Percentiles rank a stretch among this genome's conserved stretches.
phyloP scores from a whole-genome alignment of 2,797 vertebrate species.

The Odontamblyopus rebecca region DNA sequence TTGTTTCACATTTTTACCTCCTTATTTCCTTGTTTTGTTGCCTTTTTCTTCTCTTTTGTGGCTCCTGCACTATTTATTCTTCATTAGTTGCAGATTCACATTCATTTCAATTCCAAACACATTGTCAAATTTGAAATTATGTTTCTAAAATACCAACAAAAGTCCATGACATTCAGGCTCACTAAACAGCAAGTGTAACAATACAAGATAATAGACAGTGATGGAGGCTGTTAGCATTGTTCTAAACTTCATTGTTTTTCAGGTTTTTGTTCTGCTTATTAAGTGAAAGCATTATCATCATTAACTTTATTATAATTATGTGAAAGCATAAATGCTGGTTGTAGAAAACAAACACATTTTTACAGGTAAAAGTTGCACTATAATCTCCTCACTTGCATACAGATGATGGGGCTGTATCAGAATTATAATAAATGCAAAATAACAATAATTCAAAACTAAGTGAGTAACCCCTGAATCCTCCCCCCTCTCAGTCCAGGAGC shows the following conservation, averaged over 20 bases:
- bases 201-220: background rate
- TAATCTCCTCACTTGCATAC: background rate
- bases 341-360: background rate
- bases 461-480: conserved; percentile 8
- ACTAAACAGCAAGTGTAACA: background rate
- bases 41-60: conserved; percentile 8
- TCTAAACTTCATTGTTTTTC: too few relatives aligned
- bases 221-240: background rate
- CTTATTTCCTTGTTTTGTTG: conserved; percentile 6
- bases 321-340: background rate
- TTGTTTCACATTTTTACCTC: conserved; percentile 21
- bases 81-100: background rate
- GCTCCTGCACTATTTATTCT: background rate
- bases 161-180: background rate
- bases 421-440: background rate
- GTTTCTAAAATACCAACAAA: background rate
- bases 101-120: background rate
- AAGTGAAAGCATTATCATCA: background rate
- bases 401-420: background rate
- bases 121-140: background rate
- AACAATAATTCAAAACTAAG: background rate
- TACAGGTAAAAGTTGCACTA: background rate
- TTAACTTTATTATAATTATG: background rate
- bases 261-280: background rate
- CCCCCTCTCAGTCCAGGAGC: conserved; percentile 20